Evolutionary conservation across 2,797 vertebrate species (phyloP), one percentile per base, ranked within the genome.

Genomic region (Lithobates sylvaticus): DNA sequence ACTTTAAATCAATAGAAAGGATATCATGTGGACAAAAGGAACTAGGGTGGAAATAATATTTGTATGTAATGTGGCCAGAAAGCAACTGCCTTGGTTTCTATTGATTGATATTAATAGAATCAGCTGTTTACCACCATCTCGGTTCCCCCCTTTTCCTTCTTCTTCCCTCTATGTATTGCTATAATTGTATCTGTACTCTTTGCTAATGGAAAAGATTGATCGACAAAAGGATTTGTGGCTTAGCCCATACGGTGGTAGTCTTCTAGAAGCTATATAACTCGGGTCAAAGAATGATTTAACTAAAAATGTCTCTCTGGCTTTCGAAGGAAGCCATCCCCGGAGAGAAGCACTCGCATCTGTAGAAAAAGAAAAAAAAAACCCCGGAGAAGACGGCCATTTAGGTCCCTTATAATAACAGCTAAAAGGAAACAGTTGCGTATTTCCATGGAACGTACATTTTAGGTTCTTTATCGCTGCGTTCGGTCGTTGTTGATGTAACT

Each of bases 161-260:
- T 70, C 10, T 54, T 80, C 58, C 27, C 36, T 67, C 65, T 70
- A 26, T n/a, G 61, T 23, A 54, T 10, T 50, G 42, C 16, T 70
- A 70, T 29, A 69, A n/a, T 42, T 34, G 29, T 77, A 27, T 64
- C 75, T 65, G 21, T 36, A 58, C 50, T 26, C 29, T 81, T 3
- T 54, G 67, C 78, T 81, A 71, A 81, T 81, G 78, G 78, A 58
- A 58, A 71, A 23, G 21, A 81, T 81, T 81, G 78, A 71, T 81
- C 68, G 21, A 16, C 1, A 9, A 29, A 47, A 71, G 78, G 42
- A 6, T 58, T 70, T 81, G 32, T 81, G 67, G 29, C 32, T 71
- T 36, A 13, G 27, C 8, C 32, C 21, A 58, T 81, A 71, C 50
- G 44, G 67, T 29, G 36, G 67, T 50, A n/a, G 12, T 18, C 39